Evolutionary conservation across 2,888 invertebrate genomes (phyloP).

Genomic region (Junonia oenone): DNA sequence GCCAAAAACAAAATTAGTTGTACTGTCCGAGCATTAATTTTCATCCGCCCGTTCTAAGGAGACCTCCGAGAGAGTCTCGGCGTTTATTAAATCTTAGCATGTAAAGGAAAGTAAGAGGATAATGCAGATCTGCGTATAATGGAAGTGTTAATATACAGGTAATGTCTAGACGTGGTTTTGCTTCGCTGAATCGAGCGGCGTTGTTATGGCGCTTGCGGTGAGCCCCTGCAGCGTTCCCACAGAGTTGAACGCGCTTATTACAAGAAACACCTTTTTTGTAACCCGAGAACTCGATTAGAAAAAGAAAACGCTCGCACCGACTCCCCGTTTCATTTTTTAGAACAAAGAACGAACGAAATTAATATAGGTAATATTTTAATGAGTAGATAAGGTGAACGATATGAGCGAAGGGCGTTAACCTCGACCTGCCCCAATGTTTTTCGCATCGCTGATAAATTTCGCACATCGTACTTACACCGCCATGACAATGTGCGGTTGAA

Average conservation of each 20-base stretch:
- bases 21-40: conserved; percentile 35
- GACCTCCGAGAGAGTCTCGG: conserved; percentile 28
- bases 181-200: conserved; percentile 53
- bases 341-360: conserved; percentile 13
- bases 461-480: conserved; percentile 37
- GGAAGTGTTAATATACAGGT: conserved; percentile 48
- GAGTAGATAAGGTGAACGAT: conserved; percentile 40
- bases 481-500: conserved; percentile 39
- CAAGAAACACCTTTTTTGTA: conserved; percentile 46
- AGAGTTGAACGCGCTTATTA: conserved; percentile 50
- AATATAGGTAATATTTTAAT: conserved; percentile 24
- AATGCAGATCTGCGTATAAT: conserved; percentile 50
- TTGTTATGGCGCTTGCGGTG: conserved; percentile 52
- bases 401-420: conserved; percentile 53
- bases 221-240: conserved; percentile 69
- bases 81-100: conserved; percentile 26
- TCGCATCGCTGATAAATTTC: conserved; percentile 47
- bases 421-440: conserved; percentile 66
- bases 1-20: conserved; percentile 37
- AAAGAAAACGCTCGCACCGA: conserved; percentile 34
- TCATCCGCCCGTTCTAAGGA: conserved; percentile 39
- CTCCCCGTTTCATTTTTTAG: conserved; percentile 11
- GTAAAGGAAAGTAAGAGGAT: conserved; percentile 48
- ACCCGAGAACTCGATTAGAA: conserved; percentile 43
- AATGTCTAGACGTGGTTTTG: conserved; percentile 70